phyloP scores from a whole-genome alignment of 1,140 invertebrate genomes.

The Cotesia glomerata region DNA sequence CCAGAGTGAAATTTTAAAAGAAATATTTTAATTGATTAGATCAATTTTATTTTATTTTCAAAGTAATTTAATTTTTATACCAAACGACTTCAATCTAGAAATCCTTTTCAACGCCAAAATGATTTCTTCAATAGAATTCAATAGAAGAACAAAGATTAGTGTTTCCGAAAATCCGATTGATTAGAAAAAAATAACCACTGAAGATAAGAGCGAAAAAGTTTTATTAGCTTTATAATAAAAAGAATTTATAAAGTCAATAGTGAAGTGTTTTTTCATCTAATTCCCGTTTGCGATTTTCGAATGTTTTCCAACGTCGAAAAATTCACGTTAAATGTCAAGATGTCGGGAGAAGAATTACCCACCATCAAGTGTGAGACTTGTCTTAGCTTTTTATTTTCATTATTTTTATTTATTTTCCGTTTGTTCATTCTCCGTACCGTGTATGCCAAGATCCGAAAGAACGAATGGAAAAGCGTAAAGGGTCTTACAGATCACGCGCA shows the following conservation, averaged over 20 bases:
- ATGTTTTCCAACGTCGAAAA: background rate
- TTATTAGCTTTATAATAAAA: background rate
- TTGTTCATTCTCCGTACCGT: background rate
- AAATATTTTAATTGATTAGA: too few relatives aligned
- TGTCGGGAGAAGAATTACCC: slow-evolving; percentile 19
- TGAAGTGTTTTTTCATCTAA: slow-evolving; percentile 5
- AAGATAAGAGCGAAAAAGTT: too few relatives aligned
- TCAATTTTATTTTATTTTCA: too few relatives aligned
- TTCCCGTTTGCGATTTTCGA: background rate
- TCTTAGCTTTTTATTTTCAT: background rate
- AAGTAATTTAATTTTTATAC: too few relatives aligned
- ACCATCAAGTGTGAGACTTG: background rate
- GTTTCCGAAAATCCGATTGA: too few relatives aligned
- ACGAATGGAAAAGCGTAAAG: background rate
- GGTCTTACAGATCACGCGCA: slow-evolving; percentile 8
- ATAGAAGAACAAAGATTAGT: too few relatives aligned
- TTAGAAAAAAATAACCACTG: too few relatives aligned
- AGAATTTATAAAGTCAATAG: background rate
- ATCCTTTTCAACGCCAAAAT: too few relatives aligned
- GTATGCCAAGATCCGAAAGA: slow-evolving; percentile 3
- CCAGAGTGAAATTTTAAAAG: too few relatives aligned
- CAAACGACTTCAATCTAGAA: too few relatives aligned
- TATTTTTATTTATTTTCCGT: background rate
- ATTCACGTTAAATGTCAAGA: background rate
- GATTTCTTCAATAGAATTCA: too few relatives aligned